These are phyloP conservation scores for Fringilla coelebs DNA, from an alignment of 2,797 vertebrate genomes.

Conservation along the genomic window DNA sequence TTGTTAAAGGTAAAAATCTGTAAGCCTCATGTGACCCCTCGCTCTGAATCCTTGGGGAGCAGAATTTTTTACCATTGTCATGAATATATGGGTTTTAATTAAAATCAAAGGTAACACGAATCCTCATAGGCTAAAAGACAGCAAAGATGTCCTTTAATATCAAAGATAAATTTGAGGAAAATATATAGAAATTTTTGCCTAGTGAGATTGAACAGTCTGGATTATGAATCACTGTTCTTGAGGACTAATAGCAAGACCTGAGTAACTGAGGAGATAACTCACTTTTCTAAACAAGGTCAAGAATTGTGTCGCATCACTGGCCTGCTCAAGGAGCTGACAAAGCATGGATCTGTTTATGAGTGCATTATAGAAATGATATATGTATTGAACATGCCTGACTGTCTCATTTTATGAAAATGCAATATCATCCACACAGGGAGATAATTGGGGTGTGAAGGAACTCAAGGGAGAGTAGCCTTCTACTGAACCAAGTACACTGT, in stretches of 20 bases:
- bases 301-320: background rate
- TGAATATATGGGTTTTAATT: background rate
- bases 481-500: background rate
- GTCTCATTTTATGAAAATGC: background rate
- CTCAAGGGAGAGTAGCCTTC: background rate
- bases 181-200: background rate
- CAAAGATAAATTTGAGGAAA: background rate
- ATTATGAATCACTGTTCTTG: background rate
- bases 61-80: background rate
- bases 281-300: background rate
- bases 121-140: background rate
- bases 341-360: background rate
- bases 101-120: background rate
- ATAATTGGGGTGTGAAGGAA: background rate
- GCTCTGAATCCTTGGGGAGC: background rate
- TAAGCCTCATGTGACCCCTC: background rate
- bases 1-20: background rate
- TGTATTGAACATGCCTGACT: background rate
- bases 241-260: background rate
- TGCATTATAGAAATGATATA: background rate
- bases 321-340: background rate
- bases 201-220: background rate
- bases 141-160: background rate
- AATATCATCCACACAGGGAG: background rate
- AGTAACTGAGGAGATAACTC: background rate